Evolutionary conservation across 2,113 vertebrate genomes (phyloP), one percentile per base, ranked within the genome.

Genomic region (Struthidea cinerea): DNA sequence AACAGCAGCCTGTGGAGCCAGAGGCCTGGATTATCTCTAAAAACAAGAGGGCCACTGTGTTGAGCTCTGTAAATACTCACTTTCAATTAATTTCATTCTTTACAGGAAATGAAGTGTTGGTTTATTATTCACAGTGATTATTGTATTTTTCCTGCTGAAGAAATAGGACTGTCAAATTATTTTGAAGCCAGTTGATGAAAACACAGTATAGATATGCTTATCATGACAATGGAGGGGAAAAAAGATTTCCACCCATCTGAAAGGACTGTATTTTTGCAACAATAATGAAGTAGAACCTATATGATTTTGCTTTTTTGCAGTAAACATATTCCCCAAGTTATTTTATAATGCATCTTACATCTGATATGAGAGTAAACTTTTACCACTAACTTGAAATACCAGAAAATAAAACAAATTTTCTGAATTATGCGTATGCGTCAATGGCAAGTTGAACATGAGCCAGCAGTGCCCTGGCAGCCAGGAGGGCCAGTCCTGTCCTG

Each of bases 71-170:
- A 93, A 93, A 84, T 22, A 70, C 12, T 57, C 4, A 32, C n/a
- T 73, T 81, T 71, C 47, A 73, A 56, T 75, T 81, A 23, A 90
- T n/a, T 83, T 35, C 23, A 23, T 85, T 96, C 53, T 90, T 93
- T 84, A 79, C 10, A 61, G 49, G 52, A 90, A 69, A 85, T 71
- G 26, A 83, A 87, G 23, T 53, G n/a, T 80, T 84, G 49, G 76
- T 87, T 87, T 91, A 59, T 73, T 77, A 77, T 82, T 84, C 42
- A 63, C 60, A 41, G 27, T 87, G 49, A 85, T 92, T 80, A 83
- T 71, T 89, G 20, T 79, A 90, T 78, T 93, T 69, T 83, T 92
- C 46, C 50, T 67, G 42, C 18, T 80, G 74, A 75, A 83, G 67
- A 89, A 92, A 92, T 4, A 70, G 20, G n/a, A 64, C 37, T 52